These are phyloP conservation scores for Spisula subtruncata DNA, from an alignment of 2,888 invertebrate genomes.

Conservation along the genomic window DNA sequence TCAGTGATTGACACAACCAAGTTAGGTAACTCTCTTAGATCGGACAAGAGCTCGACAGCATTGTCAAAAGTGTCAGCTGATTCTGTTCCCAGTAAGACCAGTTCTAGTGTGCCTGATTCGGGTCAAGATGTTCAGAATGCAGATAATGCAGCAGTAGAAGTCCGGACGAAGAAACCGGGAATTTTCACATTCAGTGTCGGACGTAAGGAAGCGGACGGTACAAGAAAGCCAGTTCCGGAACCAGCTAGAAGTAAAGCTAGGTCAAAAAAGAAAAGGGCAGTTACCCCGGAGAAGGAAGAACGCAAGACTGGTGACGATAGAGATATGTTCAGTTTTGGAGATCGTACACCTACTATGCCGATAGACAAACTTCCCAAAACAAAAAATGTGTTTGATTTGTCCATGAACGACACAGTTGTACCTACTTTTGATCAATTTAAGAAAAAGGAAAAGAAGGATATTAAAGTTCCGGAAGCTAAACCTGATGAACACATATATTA, in stretches of 20 bases:
- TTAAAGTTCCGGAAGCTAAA: conserved; percentile 34
- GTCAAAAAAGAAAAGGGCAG: conserved; percentile 75
- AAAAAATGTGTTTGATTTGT: conserved; percentile 76
- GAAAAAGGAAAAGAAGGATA: conserved; percentile 22
- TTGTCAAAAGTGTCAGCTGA: conserved; percentile 14
- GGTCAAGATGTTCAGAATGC: conserved; percentile 19
- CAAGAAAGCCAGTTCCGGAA: conserved; percentile 77
- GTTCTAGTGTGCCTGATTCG: background rate
- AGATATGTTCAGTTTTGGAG: conserved; percentile 71
- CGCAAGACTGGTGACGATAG: conserved; percentile 57
- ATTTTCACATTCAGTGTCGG: conserved; percentile 79
- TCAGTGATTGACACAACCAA: conserved; percentile 67
- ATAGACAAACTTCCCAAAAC: conserved; percentile 55
- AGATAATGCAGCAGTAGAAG: conserved; percentile 50
- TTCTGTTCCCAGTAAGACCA: conserved; percentile 6
- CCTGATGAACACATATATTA: conserved; percentile 60
- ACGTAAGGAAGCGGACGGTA: conserved; percentile 80
- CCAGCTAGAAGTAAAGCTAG: conserved; percentile 72
- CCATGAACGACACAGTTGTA: conserved; percentile 76
- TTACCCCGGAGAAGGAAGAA: conserved; percentile 72
- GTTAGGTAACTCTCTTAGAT: conserved; percentile 29
- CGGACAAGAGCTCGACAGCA: conserved; percentile 27
- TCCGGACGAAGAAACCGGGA: conserved; percentile 77
- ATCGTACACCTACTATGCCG: conserved; percentile 67
- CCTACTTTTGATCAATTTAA: conserved; percentile 35